Percentiles rank a stretch among this genome's conserved stretches.
Conservation (phyloP, 2,797 vertebrate species). For the Cheirogaleus major region DNA sequence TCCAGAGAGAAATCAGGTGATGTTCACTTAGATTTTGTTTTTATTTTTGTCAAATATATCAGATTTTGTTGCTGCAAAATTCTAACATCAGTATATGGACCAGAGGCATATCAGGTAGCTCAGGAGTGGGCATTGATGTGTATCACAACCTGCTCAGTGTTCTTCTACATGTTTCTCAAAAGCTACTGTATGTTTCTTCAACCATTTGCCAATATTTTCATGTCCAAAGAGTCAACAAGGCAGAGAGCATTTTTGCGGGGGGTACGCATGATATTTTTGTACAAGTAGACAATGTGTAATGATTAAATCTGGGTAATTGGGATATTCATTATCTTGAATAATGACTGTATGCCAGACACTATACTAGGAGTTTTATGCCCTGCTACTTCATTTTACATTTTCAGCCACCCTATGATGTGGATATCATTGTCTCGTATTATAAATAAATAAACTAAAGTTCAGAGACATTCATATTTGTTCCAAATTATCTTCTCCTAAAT, state of each 20-base stretch:
- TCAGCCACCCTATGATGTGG: neutral
- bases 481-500: neutral
- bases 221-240: neutral
- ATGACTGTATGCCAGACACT: neutral
- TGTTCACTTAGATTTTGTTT: neutral
- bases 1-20: neutral
- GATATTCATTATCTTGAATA: neutral
- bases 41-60: neutral
- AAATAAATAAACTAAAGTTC: neutral
- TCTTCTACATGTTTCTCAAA: neutral
- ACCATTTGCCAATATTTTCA: neutral
- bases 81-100: neutral
- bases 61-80: neutral
- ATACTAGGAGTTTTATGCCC: neutral
- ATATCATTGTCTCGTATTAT: neutral
- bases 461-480: neutral
- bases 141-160: neutral
- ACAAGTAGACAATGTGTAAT: no score
- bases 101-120: neutral
- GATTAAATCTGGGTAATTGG: no score
- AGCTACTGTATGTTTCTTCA: neutral
- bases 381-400: neutral
- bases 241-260: neutral
- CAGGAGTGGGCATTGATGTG: neutral
- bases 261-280: no score